A percentile compares a stretch with the other conserved stretches of the same genome.
Conservation (phyloP, 2,888 invertebrate species). For the Exephanes ischioxanthus region DNA sequence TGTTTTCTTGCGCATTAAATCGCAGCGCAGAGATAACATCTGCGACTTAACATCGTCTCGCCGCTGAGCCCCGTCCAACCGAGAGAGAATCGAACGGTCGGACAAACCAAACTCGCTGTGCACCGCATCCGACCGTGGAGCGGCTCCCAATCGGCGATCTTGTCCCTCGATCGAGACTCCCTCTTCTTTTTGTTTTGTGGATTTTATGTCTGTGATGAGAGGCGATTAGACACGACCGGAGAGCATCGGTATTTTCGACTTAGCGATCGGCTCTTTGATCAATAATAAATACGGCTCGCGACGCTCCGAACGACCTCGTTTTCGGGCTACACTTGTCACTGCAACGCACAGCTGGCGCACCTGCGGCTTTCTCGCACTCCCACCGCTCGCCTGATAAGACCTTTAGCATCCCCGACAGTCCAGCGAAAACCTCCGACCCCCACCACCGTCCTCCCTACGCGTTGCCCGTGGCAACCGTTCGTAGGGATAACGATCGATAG, state of each 20-base stretch:
- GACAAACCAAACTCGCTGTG: neutral
- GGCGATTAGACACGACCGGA: neutral
- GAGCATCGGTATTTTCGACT: constrained; percentile 21
- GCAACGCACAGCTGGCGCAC: constrained; percentile 48
- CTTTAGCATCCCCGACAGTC: neutral
- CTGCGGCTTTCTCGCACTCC: constrained; percentile 37
- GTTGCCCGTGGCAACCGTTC: constrained; percentile 5
- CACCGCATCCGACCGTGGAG: constrained; percentile 11
- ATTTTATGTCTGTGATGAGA: constrained; percentile 5
- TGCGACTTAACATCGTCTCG: constrained; percentile 11
- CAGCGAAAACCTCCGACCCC: neutral
- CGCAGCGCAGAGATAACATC: constrained; percentile 11
- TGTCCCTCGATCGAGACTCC: neutral
- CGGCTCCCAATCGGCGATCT: constrained; percentile 1
- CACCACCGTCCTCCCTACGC: neutral
- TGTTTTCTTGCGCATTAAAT: constrained; percentile 21
- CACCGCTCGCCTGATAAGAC: constrained; percentile 19
- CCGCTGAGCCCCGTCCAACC: neutral
- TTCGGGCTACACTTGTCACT: neutral
- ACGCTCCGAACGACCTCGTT: constrained; percentile 50
- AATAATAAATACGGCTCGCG: constrained; percentile 49
- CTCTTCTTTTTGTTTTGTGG: neutral
- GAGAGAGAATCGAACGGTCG: neutral
- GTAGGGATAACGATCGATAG: constrained; percentile 20
- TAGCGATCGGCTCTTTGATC: constrained; percentile 51